Evolutionary conservation across 2,888 invertebrate species (phyloP).

Genomic region (Drosophila recens): DNA sequence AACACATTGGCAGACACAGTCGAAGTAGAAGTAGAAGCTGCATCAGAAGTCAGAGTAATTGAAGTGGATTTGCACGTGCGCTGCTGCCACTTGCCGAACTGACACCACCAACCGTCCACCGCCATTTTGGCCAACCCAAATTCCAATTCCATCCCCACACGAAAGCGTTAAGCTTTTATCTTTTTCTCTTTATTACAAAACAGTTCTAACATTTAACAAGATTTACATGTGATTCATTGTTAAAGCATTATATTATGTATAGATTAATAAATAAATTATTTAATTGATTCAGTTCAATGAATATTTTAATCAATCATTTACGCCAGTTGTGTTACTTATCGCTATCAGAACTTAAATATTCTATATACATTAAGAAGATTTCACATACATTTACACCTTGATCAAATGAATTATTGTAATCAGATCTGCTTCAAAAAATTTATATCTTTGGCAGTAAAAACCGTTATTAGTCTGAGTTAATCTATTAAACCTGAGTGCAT

Average conservation of each 20-base stretch:
- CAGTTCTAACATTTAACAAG: slow-evolving; percentile 14
- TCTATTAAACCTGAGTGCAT: slow-evolving; percentile 34
- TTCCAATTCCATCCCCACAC: neutral
- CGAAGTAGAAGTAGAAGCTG: slow-evolving; percentile 12
- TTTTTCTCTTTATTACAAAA: slow-evolving; percentile 26
- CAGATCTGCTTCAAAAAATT: neutral
- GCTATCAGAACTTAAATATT: slow-evolving; percentile 7
- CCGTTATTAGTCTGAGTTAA: neutral
- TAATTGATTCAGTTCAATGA: neutral
- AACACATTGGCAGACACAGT: slow-evolving; percentile 52
- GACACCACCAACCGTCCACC: neutral
- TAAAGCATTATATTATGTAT: neutral
- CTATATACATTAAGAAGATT: slow-evolving; percentile 11
- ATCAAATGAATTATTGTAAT: neutral
- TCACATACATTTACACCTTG: slow-evolving; percentile 1
- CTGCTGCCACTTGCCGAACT: slow-evolving; percentile 18
- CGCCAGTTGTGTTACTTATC: neutral
- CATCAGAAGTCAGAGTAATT: slow-evolving; percentile 47
- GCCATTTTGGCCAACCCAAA: neutral
- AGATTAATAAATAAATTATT: slow-evolving; percentile 20
- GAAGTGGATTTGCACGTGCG: slow-evolving; percentile 64
- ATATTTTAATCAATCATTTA: neutral
- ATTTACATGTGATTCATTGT: slow-evolving; percentile 11
- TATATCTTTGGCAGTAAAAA: slow-evolving; percentile 12
- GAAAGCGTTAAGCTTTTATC: neutral